Evolutionary conservation across 2,797 vertebrate species (phyloP), one percentile per base, ranked within the genome.

Genomic region (Syngnathus acus): DNA sequence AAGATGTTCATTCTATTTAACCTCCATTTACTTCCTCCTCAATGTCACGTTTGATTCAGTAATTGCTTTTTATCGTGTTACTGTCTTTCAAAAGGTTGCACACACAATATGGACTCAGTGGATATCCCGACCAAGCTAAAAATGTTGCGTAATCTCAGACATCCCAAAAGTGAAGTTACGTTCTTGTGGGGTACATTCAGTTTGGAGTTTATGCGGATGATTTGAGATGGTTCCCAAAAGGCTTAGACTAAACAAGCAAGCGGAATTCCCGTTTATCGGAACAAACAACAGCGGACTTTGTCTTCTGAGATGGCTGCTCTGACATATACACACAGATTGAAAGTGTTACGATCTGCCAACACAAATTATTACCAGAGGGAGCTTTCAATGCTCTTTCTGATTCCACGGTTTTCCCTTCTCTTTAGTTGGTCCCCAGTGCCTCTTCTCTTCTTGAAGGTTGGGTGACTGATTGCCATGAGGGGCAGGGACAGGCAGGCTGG

Each of bases 401-500:
- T 23, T 62, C 26, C 38, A 37, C 43, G 2, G 53, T 58, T 60
- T 32, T 8, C 50, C 26, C 47, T 61, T 9, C 39, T 10, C 39
- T 42, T 42, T 62, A 45, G 21, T 45, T 62, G 45, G 21, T 62
- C 42, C 61, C 58, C 47, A 13, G 23, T 60, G 16, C 9, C 53
- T 21, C 40, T 60, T n/a, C 45, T 57, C 58, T 64, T 32, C 48
- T 51, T 42, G 53, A 17, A 53, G 23, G 57, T 69, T 82, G 80
- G 77, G 43, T 66, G 68, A 82, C 40, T 45, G 60, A 62, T 78
- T 86, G 67, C 71, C 53, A 66, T 77, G 69, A 66, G 60, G 58
- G 1, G 13, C 9, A n/a, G 59, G 39, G 23, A n/a, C 19, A n/a
- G n/a, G 38, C n/a, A 42, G 39, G 59, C 38, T 5, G 42, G 60